These are phyloP conservation scores for Syrista parreyssii DNA, from an alignment of 2,888 invertebrate genomes.

Conservation along the genomic window DNA sequence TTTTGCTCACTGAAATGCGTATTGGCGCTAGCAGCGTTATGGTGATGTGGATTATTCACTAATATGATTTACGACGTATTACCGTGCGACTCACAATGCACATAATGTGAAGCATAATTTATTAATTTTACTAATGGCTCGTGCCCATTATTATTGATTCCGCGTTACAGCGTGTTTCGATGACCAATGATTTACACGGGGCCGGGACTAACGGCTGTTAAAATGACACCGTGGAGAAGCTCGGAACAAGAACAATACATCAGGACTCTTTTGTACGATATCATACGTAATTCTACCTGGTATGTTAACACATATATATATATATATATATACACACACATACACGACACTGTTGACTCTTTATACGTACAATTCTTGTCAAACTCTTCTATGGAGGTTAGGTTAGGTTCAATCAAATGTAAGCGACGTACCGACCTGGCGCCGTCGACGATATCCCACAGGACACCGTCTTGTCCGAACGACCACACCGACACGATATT, in stretches of 20 bases:
- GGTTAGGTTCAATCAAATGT: not conserved
- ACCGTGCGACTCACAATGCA: conserved; percentile 64
- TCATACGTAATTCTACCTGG: not conserved
- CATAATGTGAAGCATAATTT: conserved; percentile 66
- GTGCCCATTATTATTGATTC: conserved; percentile 67
- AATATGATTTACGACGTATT: conserved; percentile 66
- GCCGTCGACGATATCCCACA: conserved; percentile 33
- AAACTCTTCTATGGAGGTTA: not conserved
- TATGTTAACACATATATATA: conserved; percentile 11
- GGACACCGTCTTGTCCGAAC: conserved; percentile 61
- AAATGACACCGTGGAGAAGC: conserved; percentile 43
- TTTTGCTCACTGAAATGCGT: conserved; percentile 54
- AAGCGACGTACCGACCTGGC: conserved; percentile 15
- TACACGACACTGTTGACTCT: not conserved
- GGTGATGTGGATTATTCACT: conserved; percentile 67
- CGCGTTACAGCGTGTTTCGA: conserved; percentile 49
- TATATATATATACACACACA: not conserved
- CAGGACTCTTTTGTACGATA: not conserved
- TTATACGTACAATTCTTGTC: not conserved
- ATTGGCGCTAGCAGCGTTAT: conserved; percentile 52
- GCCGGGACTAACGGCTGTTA: conserved; percentile 59
- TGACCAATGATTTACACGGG: conserved; percentile 62
- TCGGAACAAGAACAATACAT: not conserved
- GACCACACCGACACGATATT: conserved; percentile 63
- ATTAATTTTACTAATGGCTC: conserved; percentile 67